A percentile compares a stretch with the other conserved stretches of the same genome.
Evolutionary conservation across 2,888 invertebrate genomes (phyloP).

Genomic region (Aleiodes leptofemur): DNA sequence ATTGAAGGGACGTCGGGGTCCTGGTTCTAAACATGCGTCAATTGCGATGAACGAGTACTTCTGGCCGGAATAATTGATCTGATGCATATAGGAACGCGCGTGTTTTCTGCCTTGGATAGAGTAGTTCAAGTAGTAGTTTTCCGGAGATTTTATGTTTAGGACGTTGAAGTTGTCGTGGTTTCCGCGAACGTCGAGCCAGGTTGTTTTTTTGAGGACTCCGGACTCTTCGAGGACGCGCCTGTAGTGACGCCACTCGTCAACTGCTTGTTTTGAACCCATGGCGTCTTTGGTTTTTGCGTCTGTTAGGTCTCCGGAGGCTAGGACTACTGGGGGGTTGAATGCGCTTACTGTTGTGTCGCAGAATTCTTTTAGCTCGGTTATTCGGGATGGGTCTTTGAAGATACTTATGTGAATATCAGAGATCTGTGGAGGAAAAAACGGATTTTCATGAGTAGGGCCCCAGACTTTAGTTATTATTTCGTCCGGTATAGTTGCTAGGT

Average conservation of each 20-base stretch:
- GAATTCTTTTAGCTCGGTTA: slow-evolving; percentile 87
- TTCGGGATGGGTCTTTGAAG: slow-evolving; percentile 85
- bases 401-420: slow-evolving; percentile 93
- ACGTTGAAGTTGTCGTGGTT: slow-evolving; percentile 97
- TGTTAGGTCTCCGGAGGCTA: slow-evolving; percentile 90
- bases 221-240: slow-evolving; percentile 82
- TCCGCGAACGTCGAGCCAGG: slow-evolving; percentile 93
- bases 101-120: slow-evolving; percentile 86
- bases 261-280: slow-evolving; percentile 87
- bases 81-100: slow-evolving; percentile 85
- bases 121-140: slow-evolving; percentile 87
- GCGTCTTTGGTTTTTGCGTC: slow-evolving; percentile 89
- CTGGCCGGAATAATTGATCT: slow-evolving; percentile 77
- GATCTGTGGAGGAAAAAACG: slow-evolving; percentile 79
- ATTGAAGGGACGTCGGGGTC: slow-evolving; percentile 91
- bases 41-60: slow-evolving; percentile 89
- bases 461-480: too few relatives aligned
- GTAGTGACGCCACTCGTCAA: slow-evolving; percentile 90
- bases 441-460: too few relatives aligned
- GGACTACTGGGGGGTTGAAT: slow-evolving; percentile 85
- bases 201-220: slow-evolving; percentile 81
- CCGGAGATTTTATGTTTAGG: slow-evolving; percentile 80
- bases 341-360: slow-evolving; percentile 84
- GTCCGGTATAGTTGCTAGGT: too few relatives aligned
- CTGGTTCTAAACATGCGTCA: slow-evolving; percentile 92